phyloP scores from a whole-genome alignment of 2,888 invertebrate species.

The Cheilosia variabilis region DNA sequence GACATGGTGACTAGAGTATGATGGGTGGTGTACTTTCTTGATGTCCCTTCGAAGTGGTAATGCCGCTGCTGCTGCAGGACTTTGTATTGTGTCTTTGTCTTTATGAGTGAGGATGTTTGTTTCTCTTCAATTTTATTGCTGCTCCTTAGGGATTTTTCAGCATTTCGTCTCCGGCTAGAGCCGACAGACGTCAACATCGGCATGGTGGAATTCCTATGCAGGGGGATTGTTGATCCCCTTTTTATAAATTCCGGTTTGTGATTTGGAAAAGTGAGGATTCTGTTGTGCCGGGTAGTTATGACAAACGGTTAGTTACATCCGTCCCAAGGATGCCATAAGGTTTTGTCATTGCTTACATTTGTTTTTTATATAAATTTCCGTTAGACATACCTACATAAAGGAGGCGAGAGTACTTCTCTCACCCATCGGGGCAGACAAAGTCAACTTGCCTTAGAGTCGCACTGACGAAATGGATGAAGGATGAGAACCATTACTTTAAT shows the following conservation, averaged over 20 bases:
- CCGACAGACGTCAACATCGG: constrained; percentile 4
- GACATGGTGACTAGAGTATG: constrained; percentile 16
- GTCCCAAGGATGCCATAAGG: constrained; percentile 25
- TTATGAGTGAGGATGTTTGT: constrained; percentile 38
- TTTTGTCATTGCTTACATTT: constrained; percentile 34
- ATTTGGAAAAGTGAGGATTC: constrained; percentile 17
- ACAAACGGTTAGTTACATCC: constrained; percentile 45
- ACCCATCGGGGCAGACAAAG: too few species aligned
- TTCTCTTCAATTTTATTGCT: constrained; percentile 62
- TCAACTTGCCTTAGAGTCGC: too few species aligned
- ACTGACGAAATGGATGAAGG: too few species aligned
- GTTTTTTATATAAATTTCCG: constrained; percentile 34
- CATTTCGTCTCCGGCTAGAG: constrained; percentile 30
- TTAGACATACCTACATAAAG: not conserved
- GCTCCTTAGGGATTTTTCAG: constrained; percentile 40
- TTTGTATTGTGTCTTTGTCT: not conserved
- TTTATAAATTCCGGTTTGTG: constrained; percentile 22
- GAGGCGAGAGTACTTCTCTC: too few species aligned
- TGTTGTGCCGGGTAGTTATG: constrained; percentile 9
- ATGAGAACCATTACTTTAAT: too few species aligned
- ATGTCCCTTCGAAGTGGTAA: constrained; percentile 42
- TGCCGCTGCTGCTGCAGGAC: not conserved
- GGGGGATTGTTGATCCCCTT: constrained; percentile 7
- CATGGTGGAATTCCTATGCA: not conserved
- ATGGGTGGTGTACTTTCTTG: constrained; percentile 45